Conservation (phyloP, 1,140 invertebrate species). For the Drosophila serrata region DNA sequence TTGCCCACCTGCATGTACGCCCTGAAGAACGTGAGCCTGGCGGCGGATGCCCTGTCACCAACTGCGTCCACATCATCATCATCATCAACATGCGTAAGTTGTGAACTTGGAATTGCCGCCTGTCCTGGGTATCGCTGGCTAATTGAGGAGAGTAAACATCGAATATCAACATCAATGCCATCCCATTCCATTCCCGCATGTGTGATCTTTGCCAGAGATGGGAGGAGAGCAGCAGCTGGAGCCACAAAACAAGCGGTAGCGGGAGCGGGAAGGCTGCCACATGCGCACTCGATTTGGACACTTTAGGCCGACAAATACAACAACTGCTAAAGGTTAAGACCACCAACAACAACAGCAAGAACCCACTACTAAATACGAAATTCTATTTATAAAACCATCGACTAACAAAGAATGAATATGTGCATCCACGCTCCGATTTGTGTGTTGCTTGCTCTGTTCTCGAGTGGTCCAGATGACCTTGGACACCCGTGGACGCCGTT, state of each 20-base stretch:
- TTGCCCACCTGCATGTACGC: constrained; percentile 82
- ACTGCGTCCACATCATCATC: constrained; percentile 24
- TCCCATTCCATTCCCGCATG: constrained; percentile 39
- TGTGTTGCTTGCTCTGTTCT: constrained; percentile 50
- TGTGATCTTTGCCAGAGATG: constrained; percentile 46
- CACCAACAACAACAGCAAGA: constrained; percentile 42
- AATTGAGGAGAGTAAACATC: constrained; percentile 19
- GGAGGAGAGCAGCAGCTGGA: constrained; percentile 43
- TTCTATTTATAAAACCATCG: constrained; percentile 62
- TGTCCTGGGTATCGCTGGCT: constrained; percentile 25
- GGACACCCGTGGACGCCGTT: constrained; percentile 2
- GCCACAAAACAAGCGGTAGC: constrained; percentile 31
- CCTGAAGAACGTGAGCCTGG: constrained; percentile 74
- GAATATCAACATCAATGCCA: constrained; percentile 24
- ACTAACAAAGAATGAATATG: constrained; percentile 49
- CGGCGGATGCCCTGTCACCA: constrained; percentile 20
- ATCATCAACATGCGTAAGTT: constrained; percentile 58
- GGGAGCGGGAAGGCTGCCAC: constrained; percentile 41
- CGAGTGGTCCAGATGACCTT: constrained; percentile 28
- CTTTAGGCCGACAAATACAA: constrained; percentile 80
- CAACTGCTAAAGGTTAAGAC: constrained; percentile 83
- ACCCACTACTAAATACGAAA: constrained; percentile 45
- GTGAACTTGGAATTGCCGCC: constrained; percentile 11
- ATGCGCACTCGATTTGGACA: constrained; percentile 83
- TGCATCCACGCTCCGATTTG: constrained; percentile 49